Base-by-base conservation (phyloP, 1,140 invertebrate species). In the Papilio polytes region DNA sequence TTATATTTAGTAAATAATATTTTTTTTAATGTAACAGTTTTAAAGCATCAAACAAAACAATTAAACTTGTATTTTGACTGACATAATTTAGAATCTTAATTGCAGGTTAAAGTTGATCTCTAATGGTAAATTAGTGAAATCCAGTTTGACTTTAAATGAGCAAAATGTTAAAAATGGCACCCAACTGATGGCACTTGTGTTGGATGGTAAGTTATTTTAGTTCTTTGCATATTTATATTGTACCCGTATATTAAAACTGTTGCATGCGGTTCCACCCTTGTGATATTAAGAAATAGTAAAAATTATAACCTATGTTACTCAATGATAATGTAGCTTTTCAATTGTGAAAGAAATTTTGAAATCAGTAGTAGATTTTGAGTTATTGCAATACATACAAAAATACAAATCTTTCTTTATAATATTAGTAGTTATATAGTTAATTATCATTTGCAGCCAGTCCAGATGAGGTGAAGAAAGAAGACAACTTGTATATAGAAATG, bases 81-180 rank as follows among this genome's bases (percentile, higher is more conserved):
- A 36, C 31, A 36, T 48, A 12, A 1, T 78, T 82, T 26, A 66
- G 22, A 48, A 70, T 59, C 74, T 76, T 77, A 78, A 46, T 91
- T 88, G 18, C 86, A 96, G 96, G 82, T 86, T 98, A 0, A 97
- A 97, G 85, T 91, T 97, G 13, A 98, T 97, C 86, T 95, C 94
- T 78, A 94, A 95, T 82, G 97, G 97, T 1, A 96, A 95, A 88
- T 95, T 98, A 15, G 90, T 98, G n/a, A 94, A 95, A n/a, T 92
- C 96, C 76, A 88, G 93, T 10, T 78, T 86, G 41, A 93, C 88
- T 7, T 87, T 98, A 6, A 85, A 92, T 10, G 90, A 91, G 26
- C 97, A 97, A 87, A 95, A 95, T 73, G 87, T 97, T 15, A 96
- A 96, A 92, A 97, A 97, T 93, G 97, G 97, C 80, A 95, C 95